phyloP scores from a whole-genome alignment of 2,797 vertebrate species.

The Coendou prehensilis region DNA sequence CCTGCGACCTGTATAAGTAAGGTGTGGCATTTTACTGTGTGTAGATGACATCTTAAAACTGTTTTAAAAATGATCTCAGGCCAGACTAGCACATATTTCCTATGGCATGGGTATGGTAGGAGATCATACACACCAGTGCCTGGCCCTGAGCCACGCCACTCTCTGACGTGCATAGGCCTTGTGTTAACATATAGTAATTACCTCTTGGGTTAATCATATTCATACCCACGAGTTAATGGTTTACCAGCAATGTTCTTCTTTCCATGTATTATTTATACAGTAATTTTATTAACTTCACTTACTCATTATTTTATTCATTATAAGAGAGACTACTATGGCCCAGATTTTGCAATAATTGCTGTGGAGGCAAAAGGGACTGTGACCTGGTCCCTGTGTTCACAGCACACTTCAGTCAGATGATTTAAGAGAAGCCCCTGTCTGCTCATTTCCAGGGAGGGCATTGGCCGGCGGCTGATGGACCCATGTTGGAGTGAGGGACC shows the following conservation, averaged over 20 bases:
- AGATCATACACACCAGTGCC: accelerated
- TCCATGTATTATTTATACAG: constrained; percentile 71
- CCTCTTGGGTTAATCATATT: constrained; percentile 43
- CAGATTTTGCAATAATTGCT: constrained; percentile 37
- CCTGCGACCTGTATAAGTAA: accelerated
- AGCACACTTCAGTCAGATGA: neutral
- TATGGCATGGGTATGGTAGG: accelerated
- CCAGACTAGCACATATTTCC: accelerated
- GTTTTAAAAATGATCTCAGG: neutral
- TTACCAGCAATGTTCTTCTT: constrained; percentile 33
- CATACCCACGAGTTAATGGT: neutral
- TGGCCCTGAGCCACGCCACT: accelerated
- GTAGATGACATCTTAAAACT: neutral
- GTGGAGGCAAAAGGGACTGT: neutral
- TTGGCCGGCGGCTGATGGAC: accelerated
- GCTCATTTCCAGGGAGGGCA: accelerated
- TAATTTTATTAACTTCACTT: constrained; percentile 66
- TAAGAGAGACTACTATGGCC: neutral
- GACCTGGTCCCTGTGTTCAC: neutral
- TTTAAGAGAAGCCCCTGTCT: neutral
- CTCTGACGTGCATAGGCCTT: neutral
- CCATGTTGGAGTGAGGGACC: neutral
- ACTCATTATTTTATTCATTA: constrained; percentile 60
- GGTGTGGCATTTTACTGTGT: neutral
- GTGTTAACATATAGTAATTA: neutral